These are phyloP conservation scores for Drosophila leonis DNA, from an alignment of 2,888 invertebrate genomes.

Conservation along the genomic window DNA sequence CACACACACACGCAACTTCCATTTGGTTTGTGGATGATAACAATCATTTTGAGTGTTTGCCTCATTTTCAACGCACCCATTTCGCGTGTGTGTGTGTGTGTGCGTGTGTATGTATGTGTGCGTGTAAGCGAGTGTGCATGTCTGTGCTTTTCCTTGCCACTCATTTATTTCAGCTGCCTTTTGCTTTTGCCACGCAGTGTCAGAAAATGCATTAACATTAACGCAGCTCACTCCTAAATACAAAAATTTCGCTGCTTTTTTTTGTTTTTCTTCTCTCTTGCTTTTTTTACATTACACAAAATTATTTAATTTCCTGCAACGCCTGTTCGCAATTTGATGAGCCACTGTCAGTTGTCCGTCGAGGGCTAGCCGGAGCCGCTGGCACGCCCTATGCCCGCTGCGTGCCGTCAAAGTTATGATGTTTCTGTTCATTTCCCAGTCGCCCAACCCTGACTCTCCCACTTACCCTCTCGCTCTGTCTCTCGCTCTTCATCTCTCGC, in stretches of 20 bases:
- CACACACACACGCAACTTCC: constrained; percentile 32
- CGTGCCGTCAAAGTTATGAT: constrained; percentile 52
- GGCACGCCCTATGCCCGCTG: constrained; percentile 23
- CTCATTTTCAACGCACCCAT: constrained; percentile 65
- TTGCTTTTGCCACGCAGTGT: constrained; percentile 20
- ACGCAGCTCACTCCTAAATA: constrained; percentile 38
- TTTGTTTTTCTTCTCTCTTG: constrained; percentile 6
- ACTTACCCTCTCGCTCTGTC: background rate
- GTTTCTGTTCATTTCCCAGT: constrained; percentile 27
- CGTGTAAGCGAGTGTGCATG: constrained; percentile 13
- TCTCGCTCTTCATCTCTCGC: background rate
- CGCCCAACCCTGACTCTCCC: background rate
- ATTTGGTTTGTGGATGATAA: constrained; percentile 57
- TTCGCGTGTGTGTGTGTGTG: constrained; percentile 17
- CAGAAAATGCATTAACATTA: constrained; percentile 75
- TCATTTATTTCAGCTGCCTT: constrained; percentile 28
- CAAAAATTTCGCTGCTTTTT: constrained; percentile 8
- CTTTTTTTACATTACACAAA: constrained; percentile 62
- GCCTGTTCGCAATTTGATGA: constrained; percentile 77
- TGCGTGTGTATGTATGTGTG: constrained; percentile 21
- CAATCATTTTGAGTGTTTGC: constrained; percentile 80
- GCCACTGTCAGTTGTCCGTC: constrained; percentile 64
- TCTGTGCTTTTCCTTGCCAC: constrained; percentile 29
- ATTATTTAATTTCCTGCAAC: constrained; percentile 80
- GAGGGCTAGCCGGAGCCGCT: constrained; percentile 10